phyloP scores from a whole-genome alignment of 2,888 invertebrate species.

The Nemapogon koenigi region DNA sequence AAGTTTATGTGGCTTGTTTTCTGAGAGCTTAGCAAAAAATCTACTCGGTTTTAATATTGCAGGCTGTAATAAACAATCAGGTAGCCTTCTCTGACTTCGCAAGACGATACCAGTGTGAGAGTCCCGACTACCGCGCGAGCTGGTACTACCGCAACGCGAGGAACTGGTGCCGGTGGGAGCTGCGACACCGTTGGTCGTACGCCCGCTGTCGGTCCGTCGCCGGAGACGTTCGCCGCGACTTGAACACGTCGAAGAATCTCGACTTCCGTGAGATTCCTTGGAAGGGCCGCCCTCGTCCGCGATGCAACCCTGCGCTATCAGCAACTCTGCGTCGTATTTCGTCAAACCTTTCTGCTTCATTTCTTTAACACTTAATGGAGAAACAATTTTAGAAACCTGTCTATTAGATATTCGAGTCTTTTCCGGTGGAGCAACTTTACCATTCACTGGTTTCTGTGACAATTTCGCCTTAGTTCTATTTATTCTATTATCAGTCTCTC shows the following conservation, averaged over 20 bases:
- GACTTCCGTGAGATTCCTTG: slow-evolving; percentile 42
- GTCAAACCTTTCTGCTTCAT: slow-evolving; percentile 85
- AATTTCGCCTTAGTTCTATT: slow-evolving; percentile 83
- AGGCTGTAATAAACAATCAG: too few species aligned
- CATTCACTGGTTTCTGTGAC: slow-evolving; percentile 49
- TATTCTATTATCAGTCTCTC: slow-evolving; percentile 94
- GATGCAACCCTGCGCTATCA: slow-evolving; percentile 83
- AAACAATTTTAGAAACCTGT: slow-evolving; percentile 59
- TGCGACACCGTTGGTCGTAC: slow-evolving; percentile 31
- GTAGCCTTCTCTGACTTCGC: slow-evolving; percentile 65
- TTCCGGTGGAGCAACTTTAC: slow-evolving; percentile 32
- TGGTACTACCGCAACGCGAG: slow-evolving; percentile 51
- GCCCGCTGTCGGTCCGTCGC: slow-evolving; percentile 39
- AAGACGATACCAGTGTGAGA: slow-evolving; percentile 64
- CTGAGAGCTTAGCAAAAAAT: too few species aligned
- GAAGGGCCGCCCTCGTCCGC: slow-evolving; percentile 66
- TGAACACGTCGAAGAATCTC: slow-evolving; percentile 46
- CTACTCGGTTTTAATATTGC: too few species aligned
- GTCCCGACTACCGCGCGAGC: slow-evolving; percentile 55
- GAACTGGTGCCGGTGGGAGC: slow-evolving; percentile 35
- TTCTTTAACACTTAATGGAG: slow-evolving; percentile 84
- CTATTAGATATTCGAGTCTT: slow-evolving; percentile 46
- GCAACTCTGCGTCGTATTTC: slow-evolving; percentile 86
- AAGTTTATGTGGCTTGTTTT: too few species aligned
- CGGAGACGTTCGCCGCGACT: slow-evolving; percentile 45